Evolutionary conservation across 1,140 invertebrate genomes (phyloP).

Genomic region (Pseudoatta argentina): DNA sequence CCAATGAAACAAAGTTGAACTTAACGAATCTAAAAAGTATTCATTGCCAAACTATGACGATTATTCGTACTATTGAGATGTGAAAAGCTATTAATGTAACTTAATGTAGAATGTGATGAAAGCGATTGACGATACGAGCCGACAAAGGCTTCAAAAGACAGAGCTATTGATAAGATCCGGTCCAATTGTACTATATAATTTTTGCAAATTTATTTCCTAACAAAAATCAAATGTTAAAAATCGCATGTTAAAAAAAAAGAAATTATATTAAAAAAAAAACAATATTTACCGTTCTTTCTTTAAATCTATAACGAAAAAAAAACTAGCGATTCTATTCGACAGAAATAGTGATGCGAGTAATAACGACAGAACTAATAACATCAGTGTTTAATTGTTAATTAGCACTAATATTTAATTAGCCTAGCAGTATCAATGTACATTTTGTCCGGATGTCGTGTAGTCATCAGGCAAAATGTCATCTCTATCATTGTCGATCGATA

Average conservation of each 20-base stretch:
- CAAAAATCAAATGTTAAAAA: neutral
- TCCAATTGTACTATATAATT: neutral
- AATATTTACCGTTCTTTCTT: neutral
- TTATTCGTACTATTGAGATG: slow-evolving; percentile 23
- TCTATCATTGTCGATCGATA: neutral
- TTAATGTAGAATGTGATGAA: slow-evolving; percentile 55
- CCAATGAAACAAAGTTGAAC: slow-evolving; percentile 84
- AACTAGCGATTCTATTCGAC: slow-evolving; percentile 36
- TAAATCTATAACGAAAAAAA: slow-evolving; percentile 57
- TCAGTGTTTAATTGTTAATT: slow-evolving; percentile 9
- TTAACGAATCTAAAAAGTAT: slow-evolving; percentile 77
- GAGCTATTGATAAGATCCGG: neutral
- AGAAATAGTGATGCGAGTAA: slow-evolving; percentile 27
- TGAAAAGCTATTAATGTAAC: slow-evolving; percentile 66
- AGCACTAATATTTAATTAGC: slow-evolving; percentile 14
- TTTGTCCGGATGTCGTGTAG: neutral
- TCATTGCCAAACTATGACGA: slow-evolving; percentile 72
- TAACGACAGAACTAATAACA: slow-evolving; percentile 10
- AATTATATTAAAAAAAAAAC: neutral
- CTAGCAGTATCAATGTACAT: neutral
- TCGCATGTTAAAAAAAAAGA: neutral
- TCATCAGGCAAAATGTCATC: neutral
- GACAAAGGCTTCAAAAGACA: neutral
- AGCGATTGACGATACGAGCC: slow-evolving; percentile 4
- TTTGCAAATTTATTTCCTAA: slow-evolving; percentile 4